Base-by-base conservation (phyloP, 2,888 invertebrate genomes). In the Drosophila pseudotakahashii region DNA sequence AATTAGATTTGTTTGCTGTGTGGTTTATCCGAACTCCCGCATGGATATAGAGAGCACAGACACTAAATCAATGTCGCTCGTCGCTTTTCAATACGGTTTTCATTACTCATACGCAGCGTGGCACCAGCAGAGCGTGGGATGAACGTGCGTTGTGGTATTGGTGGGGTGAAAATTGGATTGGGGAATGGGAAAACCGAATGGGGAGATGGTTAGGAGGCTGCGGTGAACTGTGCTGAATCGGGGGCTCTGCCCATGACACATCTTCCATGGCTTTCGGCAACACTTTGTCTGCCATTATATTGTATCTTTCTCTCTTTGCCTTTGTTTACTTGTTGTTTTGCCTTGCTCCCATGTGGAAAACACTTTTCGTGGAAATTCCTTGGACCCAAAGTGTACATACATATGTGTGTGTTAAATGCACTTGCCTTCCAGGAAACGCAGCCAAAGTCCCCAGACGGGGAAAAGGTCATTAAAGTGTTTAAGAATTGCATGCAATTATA, bases 61-160 rank as follows among this genome's bases (percentile, higher is more conserved):
- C 78, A 89, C 89, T 84, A 84, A 89, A 89, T 82, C 81, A 89
- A 89, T 89, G 81, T 89, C 85, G 64, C 23, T 84, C 58, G 71
- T 63, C 75, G 81, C 81, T 75, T 83, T 77, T 77, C 87, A 82
- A 74, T 86, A 69, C 61, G 55, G 39, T 77, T 76, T 82, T 59
- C 67, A 82, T 89, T 81, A 70, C 81, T 75, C 78, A 84, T 82
- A 84, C 84, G 89, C 70, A 60, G 76, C 78, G 84, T 84, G 50
- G 51, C 68, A 57, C 79, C 68, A 57, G 39, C 26, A 23, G 42
- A 73, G 69, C 68, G 54, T 66, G 70, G 71, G 71, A 67, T 68
- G 77, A 47, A 45, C 58, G 64, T 54, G 64, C 57, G 54, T 54
- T 51, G 30, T 30, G 14, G 34, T 37, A 69, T 7, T n/a, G 10